Conservation (phyloP, 2,888 invertebrate genomes). For the Clistopyga incitator region DNA sequence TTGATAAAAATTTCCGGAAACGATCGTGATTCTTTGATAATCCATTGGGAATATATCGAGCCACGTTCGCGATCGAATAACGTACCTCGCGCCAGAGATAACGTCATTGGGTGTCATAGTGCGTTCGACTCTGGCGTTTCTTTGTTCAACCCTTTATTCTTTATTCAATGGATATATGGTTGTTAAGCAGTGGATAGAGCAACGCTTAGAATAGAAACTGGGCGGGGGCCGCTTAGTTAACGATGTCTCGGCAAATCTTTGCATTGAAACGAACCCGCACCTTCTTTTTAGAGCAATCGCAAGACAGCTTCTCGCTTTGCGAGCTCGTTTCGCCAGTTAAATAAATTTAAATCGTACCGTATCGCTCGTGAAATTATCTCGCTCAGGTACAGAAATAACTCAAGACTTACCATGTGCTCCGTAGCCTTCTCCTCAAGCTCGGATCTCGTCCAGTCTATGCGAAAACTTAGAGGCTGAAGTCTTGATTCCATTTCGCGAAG, state of each 20-base stretch:
- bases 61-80: slow-evolving; percentile 55
- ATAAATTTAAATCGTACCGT: background rate
- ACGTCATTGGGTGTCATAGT: slow-evolving; percentile 7
- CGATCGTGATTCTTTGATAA: slow-evolving; percentile 60
- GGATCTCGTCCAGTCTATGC: slow-evolving; percentile 89
- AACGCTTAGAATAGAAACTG: slow-evolving; percentile 58
- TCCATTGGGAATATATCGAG: slow-evolving; percentile 47
- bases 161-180: slow-evolving; percentile 47
- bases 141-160: slow-evolving; percentile 43
- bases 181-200: slow-evolving; percentile 45
- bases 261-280: slow-evolving; percentile 38
- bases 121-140: slow-evolving; percentile 36
- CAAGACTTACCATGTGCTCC: slow-evolving; percentile 92
- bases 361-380: background rate
- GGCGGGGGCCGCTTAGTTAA: slow-evolving; percentile 24
- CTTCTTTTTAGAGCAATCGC: slow-evolving; percentile 26
- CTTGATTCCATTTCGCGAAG: slow-evolving; percentile 93
- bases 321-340: background rate
- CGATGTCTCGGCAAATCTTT: slow-evolving; percentile 40
- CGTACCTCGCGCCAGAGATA: slow-evolving; percentile 35
- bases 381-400: background rate
- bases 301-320: slow-evolving; percentile 29
- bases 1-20: slow-evolving; percentile 49
- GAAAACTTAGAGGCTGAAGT: slow-evolving; percentile 90
- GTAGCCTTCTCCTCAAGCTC: slow-evolving; percentile 92